Conservation (phyloP, 2,888 invertebrate genomes). For the Protonemura montana region DNA sequence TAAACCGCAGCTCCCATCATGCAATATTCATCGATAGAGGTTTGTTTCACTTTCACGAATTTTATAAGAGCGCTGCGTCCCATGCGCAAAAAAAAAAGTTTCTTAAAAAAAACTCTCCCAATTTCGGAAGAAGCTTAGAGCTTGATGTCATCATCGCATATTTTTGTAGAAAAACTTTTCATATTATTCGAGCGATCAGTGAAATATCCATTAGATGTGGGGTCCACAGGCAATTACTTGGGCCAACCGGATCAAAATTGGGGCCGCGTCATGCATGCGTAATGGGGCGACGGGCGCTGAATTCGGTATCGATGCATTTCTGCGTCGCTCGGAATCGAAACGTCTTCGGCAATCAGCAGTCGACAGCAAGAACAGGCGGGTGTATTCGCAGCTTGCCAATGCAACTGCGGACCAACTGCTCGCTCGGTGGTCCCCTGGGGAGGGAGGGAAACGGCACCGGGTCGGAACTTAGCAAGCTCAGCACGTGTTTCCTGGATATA, state of each 20-base stretch:
- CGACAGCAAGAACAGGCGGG: neutral
- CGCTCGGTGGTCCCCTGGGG: neutral
- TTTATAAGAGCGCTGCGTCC: neutral
- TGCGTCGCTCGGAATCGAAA: neutral
- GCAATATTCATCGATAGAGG: constrained; percentile 17
- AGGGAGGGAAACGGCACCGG: neutral
- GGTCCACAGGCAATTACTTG: constrained; percentile 26
- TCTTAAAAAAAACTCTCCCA: constrained; percentile 23
- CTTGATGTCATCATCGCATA: constrained; percentile 20
- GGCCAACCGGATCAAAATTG: constrained; percentile 22
- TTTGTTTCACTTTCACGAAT: neutral
- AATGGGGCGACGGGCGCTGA: constrained; percentile 1
- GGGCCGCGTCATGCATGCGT: constrained; percentile 25
- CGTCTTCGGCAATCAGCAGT: neutral
- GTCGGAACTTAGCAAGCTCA: neutral
- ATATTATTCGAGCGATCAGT: constrained; percentile 30
- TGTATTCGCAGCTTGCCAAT: neutral
- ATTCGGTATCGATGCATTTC: neutral
- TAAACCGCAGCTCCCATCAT: neutral
- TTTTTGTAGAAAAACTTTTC: constrained; percentile 32
- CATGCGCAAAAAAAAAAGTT: neutral
- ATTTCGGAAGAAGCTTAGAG: constrained; percentile 26
- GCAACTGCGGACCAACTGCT: neutral
- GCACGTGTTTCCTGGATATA: neutral
- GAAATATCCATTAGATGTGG: constrained; percentile 23